Evolutionary conservation across 2,888 invertebrate genomes (phyloP).

Genomic region (Noctua comes): DNA sequence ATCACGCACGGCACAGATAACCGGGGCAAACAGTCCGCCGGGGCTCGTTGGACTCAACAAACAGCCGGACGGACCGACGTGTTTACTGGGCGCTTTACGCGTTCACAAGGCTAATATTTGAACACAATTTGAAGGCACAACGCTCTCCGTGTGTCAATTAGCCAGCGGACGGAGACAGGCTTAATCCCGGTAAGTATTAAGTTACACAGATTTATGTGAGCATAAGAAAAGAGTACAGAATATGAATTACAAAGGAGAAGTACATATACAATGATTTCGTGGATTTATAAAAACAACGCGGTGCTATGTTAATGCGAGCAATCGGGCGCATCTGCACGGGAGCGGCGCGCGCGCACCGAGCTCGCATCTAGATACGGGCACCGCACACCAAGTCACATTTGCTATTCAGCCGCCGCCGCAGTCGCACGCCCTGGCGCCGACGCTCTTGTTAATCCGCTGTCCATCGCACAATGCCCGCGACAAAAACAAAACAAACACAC

Average conservation of each 20-base stretch:
- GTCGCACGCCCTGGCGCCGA: constrained; percentile 83
- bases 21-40: constrained; percentile 75
- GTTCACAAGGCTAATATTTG: constrained; percentile 84
- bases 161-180: constrained; percentile 68
- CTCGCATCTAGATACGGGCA: constrained; percentile 78
- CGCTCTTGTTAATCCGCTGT: constrained; percentile 86
- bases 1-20: constrained; percentile 79
- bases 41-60: constrained; percentile 83
- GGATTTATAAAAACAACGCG: constrained; percentile 71
- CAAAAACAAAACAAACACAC: constrained; percentile 78
- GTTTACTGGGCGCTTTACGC: constrained; percentile 83
- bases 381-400: constrained; percentile 82
- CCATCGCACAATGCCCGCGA: constrained; percentile 81
- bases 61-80: constrained; percentile 78
- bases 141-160: constrained; percentile 81
- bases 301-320: constrained; percentile 79
- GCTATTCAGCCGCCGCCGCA: constrained; percentile 80
- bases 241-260: constrained; percentile 74
- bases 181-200: constrained; percentile 71
- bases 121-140: constrained; percentile 88
- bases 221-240: constrained; percentile 65
- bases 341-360: constrained; percentile 72
- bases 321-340: constrained; percentile 78
- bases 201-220: constrained; percentile 56
- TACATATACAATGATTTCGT: constrained; percentile 67